Conservation (phyloP, 2,113 vertebrate genomes). For the Pantherophis guttatus region DNA sequence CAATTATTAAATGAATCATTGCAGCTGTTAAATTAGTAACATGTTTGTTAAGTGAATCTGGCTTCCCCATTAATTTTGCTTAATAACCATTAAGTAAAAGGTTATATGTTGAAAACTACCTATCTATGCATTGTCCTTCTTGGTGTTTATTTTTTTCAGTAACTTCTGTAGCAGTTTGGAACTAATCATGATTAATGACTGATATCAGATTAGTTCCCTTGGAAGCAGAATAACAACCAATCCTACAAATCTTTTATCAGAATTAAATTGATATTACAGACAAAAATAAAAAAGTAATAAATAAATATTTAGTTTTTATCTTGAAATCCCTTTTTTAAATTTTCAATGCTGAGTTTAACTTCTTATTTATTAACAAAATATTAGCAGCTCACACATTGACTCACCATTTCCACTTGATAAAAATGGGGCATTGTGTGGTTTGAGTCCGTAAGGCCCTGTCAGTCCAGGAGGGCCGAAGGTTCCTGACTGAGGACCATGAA, state of each 20-base stretch:
- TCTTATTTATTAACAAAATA: not conserved
- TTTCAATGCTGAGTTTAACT: accelerated
- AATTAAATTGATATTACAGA: not conserved
- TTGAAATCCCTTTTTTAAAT: not conserved
- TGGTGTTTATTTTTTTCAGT: not conserved
- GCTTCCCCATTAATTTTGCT: no score
- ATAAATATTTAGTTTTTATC: not conserved
- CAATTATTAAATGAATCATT: no score
- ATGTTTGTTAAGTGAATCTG: no score
- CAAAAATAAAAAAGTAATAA: not conserved
- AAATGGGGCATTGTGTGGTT: slow-evolving; percentile 76
- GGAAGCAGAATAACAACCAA: not conserved
- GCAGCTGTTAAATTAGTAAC: no score
- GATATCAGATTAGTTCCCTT: not conserved
- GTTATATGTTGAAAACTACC: not conserved
- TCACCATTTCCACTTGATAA: slow-evolving; percentile 81
- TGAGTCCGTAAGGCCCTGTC: slow-evolving; percentile 72
- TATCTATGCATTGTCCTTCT: not conserved
- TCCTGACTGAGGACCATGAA: slow-evolving; percentile 71
- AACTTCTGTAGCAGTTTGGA: not conserved
- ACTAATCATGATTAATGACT: not conserved
- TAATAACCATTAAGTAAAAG: not conserved
- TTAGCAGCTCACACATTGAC: slow-evolving; percentile 4
- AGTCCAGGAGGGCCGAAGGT: slow-evolving; percentile 67
- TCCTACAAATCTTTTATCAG: not conserved